Evolutionary conservation across 2,888 invertebrate species (phyloP).

Genomic region (Xestia sexstrigata): DNA sequence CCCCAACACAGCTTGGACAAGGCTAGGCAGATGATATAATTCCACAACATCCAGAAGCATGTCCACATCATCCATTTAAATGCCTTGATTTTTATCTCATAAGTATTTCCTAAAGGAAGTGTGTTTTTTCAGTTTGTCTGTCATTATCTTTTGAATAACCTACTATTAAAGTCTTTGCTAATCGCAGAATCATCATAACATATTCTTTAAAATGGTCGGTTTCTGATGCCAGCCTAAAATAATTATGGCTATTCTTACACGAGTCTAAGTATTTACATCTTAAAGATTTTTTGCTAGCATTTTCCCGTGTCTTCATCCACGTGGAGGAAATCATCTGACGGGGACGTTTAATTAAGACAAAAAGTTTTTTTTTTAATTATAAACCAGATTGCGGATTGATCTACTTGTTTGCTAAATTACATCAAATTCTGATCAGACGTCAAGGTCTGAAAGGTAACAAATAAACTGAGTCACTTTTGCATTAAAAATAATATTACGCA

Average conservation of each 20-base stretch:
- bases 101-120: slow-evolving; percentile 14
- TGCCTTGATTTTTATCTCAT: slow-evolving; percentile 12
- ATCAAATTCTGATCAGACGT: not conserved
- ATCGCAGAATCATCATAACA: not conserved
- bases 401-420: not conserved
- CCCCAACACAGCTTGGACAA: no score
- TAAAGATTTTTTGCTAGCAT: not conserved
- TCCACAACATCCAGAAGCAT: not conserved
- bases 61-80: not conserved
- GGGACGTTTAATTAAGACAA: not conserved
- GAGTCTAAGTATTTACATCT: not conserved
- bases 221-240: not conserved
- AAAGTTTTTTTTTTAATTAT: not conserved
- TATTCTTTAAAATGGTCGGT: not conserved
- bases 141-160: slow-evolving; percentile 17
- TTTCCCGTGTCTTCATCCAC: not conserved
- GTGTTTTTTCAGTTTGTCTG: not conserved
- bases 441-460: not conserved
- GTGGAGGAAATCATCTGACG: not conserved
- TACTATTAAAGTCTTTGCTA: not conserved
- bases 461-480: not conserved
- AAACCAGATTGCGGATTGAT: not conserved
- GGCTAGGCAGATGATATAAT: not conserved
- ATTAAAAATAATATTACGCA: not conserved
- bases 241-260: not conserved